Base-by-base conservation (phyloP, 2,797 vertebrate species). In the Pipistrellus pygmaeus region DNA sequence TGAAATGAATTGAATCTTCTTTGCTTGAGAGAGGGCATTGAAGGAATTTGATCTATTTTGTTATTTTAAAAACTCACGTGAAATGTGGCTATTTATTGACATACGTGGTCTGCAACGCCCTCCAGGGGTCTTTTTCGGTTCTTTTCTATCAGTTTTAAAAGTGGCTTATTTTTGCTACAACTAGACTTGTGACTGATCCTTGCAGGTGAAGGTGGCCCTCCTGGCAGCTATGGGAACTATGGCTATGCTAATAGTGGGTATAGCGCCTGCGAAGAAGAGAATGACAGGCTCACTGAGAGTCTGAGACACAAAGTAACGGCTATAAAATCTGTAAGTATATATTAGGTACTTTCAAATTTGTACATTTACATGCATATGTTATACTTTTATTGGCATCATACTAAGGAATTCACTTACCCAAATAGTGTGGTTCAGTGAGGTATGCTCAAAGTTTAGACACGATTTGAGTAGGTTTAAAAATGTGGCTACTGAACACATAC, bases 231-330 rank as follows among this genome's bases (percentile, higher is more conserved):
- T 38, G 98, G 97, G 15, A 98, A 77, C 97, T 97, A 98, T n/a
- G 97, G 98, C 96, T 98, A 98, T 14, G 69, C 97, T 73, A 97
- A 88, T 5, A 99, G 99, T 93, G 99, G 99, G 0, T 99, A 99
- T 96, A 99, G 98, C 62, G 98, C 99, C 57, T 98, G 99, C 1
- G 99, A 99, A 88, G 99, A 99, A 92, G 99, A 99, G 94, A 99
- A 99, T 9, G 99, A 99, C 55, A 98, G 98, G 53, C 97, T 99
- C 68, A 99, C 99, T 10, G 99, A 99, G 95, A 99, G 98, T 83
- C 98, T 99, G 87, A 98, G 98, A 72, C 98, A 97, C 0, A 99
- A 99, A 99, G 99, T 99, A 88, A 98, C 57, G 13, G 99, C 99
- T 85, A 98, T 99, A 89, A 99, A 99, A 97, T 99, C 99, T 95